A percentile compares a stretch with the other conserved stretches of the same genome.
These are phyloP conservation scores for Perccottus glenii DNA, from an alignment of 2,113 vertebrate species.

Conservation along the genomic window DNA sequence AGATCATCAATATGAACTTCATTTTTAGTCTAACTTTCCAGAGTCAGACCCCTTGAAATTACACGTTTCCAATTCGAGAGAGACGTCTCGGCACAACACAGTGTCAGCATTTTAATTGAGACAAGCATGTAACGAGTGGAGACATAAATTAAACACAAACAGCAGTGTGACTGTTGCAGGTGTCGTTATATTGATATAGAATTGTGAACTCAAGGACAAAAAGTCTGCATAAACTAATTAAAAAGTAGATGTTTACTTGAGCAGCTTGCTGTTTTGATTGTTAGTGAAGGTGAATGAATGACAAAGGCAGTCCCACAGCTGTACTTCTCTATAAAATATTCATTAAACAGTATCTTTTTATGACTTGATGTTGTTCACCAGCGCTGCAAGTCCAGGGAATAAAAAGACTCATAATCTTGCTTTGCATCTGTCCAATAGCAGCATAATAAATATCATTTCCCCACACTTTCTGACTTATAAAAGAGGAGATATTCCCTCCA, in stretches of 20 bases:
- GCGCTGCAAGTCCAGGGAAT: not conserved
- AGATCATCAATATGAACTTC: not conserved
- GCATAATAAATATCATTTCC: conserved; percentile 9
- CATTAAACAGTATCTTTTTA: not conserved
- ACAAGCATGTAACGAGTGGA: not conserved
- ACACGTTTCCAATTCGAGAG: not conserved
- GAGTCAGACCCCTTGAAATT: conserved; percentile 6
- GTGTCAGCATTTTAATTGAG: not conserved
- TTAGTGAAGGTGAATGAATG: conserved; percentile 5
- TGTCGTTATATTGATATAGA: conserved; percentile 17
- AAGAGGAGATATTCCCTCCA: conserved; percentile 12
- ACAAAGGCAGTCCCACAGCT: not conserved
- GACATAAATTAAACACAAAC: conserved; percentile 7
- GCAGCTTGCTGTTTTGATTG: not conserved
- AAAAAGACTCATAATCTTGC: not conserved
- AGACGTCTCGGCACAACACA: not conserved
- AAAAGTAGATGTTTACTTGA: conserved; percentile 10
- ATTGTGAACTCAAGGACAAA: conserved; percentile 9
- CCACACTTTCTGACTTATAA: conserved; percentile 10
- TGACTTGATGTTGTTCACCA: not conserved
- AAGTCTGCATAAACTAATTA: conserved; percentile 21
- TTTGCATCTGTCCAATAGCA: not conserved
- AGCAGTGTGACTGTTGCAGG: not conserved
- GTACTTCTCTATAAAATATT: not conserved
- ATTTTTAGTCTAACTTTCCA: not conserved